phyloP scores from a whole-genome alignment of 2,113 vertebrate species.

The Sander vitreus region DNA sequence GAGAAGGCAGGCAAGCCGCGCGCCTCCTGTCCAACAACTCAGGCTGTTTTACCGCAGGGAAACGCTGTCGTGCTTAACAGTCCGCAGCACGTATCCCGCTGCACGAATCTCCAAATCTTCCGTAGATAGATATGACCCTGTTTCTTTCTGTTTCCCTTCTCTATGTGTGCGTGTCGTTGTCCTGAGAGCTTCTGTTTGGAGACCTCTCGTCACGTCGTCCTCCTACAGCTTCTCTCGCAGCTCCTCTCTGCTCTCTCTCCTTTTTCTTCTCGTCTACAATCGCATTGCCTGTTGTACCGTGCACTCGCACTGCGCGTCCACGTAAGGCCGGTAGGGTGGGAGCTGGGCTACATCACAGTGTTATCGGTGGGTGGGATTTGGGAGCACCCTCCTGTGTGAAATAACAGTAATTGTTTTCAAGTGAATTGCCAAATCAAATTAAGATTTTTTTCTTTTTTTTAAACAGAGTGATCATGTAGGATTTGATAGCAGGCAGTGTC shows the following conservation, averaged over 20 bases:
- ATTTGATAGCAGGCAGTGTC: constrained; percentile 21
- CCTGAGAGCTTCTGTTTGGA: constrained; percentile 41
- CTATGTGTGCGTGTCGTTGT: constrained; percentile 9
- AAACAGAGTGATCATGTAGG: background rate
- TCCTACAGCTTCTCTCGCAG: constrained; percentile 18
- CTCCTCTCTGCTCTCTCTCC: constrained; percentile 16
- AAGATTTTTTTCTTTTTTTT: background rate
- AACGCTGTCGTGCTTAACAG: constrained; percentile 50
- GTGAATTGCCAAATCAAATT: background rate
- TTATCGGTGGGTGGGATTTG: constrained; percentile 10
- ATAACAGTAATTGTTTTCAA: constrained; percentile 18
- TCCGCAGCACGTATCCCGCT: constrained; percentile 42
- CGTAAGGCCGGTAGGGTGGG: constrained; percentile 44
- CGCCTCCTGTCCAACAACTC: constrained; percentile 40
- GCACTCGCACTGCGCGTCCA: constrained; percentile 69
- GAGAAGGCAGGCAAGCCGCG: constrained; percentile 50
- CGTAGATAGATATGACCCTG: constrained; percentile 32
- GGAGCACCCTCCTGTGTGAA: constrained; percentile 12
- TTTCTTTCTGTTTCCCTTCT: background rate
- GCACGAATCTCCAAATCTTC: constrained; percentile 3
- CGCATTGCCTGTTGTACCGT: constrained; percentile 16
- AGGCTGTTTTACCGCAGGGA: constrained; percentile 48
- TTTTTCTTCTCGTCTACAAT: constrained; percentile 23
- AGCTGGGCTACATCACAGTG: constrained; percentile 40
- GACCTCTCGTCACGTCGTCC: constrained; percentile 48